Evolutionary conservation across 2,113 vertebrate species (phyloP), one percentile per base, ranked within the genome.

Genomic region (Chloropsis cyanopogon): DNA sequence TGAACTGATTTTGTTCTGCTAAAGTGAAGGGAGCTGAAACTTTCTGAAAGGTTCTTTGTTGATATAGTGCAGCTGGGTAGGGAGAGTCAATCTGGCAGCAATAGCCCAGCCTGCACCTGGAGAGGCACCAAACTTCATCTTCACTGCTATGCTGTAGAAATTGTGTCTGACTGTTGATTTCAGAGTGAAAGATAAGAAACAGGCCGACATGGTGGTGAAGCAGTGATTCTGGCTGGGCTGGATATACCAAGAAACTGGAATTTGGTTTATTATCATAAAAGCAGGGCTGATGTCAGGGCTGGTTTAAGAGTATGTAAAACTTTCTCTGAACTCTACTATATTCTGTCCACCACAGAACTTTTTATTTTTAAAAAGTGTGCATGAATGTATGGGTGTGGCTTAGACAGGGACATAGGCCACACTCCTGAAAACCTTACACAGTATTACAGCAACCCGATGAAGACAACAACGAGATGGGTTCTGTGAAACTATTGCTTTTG

Each of bases 141-240:
- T 65, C 63, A 24, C 3, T 1, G 0, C 3, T 49, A 46, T 7
- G 13, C 12, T 39, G 31, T 24, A 42, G 60, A 28, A 81, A 54
- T 49, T 52, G 7, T 59, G 42, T 41, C 69, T 88, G 41, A 14
- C 18, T 17, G 35, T 5, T 2, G 9, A 56, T n/a, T 52, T 68
- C 16, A 47, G 39, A 59, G 35, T 12, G 10, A 46, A 23, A 63
- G 14, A n/a, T 11, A 21, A 83, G 35, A 35, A 66, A 23, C 1
- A 19, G 4, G 2, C 12, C 0, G 0, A 11, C 4, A 3, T 5
- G 14, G 19, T 35, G 52, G 14, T 89, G 54, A 29, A 26, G 12
- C 22, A 41, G 19, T 54, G 44, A 56, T 60, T 86, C 33, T 71
- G 42, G 28, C 16, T 68, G 24, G 20, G 35, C 14, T 63, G n/a